Base-by-base conservation (phyloP, 2,797 vertebrate species). In the Lagodon rhomboides region DNA sequence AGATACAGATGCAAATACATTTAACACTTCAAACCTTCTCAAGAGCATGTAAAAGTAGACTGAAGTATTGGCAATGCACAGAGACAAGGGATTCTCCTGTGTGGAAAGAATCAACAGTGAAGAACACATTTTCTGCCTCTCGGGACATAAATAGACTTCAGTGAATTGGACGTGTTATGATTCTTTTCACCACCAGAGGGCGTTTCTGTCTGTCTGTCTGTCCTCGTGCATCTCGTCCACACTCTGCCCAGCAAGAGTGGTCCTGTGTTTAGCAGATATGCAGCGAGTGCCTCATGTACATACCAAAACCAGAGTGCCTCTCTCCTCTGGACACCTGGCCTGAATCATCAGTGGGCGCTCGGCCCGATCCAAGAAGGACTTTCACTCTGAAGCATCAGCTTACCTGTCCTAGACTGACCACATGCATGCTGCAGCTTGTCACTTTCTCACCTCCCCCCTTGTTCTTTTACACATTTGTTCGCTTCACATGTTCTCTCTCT, bases 101-200 rank as follows among this genome's bases (percentile, higher is more conserved):
- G 20, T 62, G 2, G 23, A 72, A 49, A 61, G 3, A 51, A 17
- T 58, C 17, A 58, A n/a, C 25, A 5, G 1, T 56, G 11, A 53
- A 16, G 5, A 27, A 3, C 34, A 3, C 41, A 53, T 56, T 23
- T 18, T n/a, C 54, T 46, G 20, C 62, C 34, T 78, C 11, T 12
- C 3, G 13, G 30, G 12, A 64, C 16, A 46, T 6, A 64, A 20
- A 41, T 23, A 25, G 34, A 44, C 27, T 11, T 25, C 56, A 0
- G 46, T 69, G 20, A 53, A 70, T 8, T 61, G 2, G 11, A 55
- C 9, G 7, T 69, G 77, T 63, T 18, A 17, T 85, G 70, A 16
- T 55, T 65, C 49, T 43, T 46, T 66, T 75, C 4, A 65, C 87
- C 92, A 91, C 80, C 38, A 92, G 92, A 82, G 88, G 89, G 90